Percentiles rank a stretch among this genome's conserved stretches.
Conservation (phyloP, 1,140 invertebrate species). For the Drosophila yakuba region DNA sequence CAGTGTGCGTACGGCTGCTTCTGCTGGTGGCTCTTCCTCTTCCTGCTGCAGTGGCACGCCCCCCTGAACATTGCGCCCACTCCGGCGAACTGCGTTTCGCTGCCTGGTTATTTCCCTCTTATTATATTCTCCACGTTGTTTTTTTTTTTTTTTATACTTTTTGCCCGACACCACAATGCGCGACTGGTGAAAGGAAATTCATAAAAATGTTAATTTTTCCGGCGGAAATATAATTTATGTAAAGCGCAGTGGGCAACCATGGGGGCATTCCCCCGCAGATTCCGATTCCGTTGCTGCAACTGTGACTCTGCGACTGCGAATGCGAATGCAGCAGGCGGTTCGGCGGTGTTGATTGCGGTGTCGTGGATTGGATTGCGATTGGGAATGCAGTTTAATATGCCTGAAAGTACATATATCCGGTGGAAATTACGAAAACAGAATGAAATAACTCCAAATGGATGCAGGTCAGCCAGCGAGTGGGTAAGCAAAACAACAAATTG, state of each 20-base stretch:
- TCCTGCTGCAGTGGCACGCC: constrained; percentile 31
- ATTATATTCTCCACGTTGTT: background rate
- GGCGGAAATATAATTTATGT: constrained; percentile 83
- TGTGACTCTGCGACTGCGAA: background rate
- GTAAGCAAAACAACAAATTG: constrained; percentile 5
- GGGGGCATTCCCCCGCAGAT: constrained; percentile 33
- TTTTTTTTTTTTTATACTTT: constrained; percentile 12
- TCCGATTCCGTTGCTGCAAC: constrained; percentile 7
- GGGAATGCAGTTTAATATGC: constrained; percentile 61
- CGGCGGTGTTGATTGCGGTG: constrained; percentile 45
- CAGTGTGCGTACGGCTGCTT: constrained; percentile 62
- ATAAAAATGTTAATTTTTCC: constrained; percentile 84
- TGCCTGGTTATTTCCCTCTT: constrained; percentile 26
- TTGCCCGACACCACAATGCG: constrained; percentile 69
- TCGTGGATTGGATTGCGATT: constrained; percentile 41
- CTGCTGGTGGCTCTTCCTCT: constrained; percentile 39
- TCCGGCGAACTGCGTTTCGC: constrained; percentile 26
- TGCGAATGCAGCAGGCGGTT: constrained; percentile 17
- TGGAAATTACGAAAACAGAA: constrained; percentile 63
- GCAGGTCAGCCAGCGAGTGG: constrained; percentile 9
- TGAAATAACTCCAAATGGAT: constrained; percentile 40
- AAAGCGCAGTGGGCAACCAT: constrained; percentile 78
- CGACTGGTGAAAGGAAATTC: constrained; percentile 79
- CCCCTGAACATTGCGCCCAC: constrained; percentile 14
- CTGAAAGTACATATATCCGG: constrained; percentile 72